These are phyloP conservation scores for Chascanopsetta lugubris DNA, from an alignment of 2,113 vertebrate species.

Conservation along the genomic window DNA sequence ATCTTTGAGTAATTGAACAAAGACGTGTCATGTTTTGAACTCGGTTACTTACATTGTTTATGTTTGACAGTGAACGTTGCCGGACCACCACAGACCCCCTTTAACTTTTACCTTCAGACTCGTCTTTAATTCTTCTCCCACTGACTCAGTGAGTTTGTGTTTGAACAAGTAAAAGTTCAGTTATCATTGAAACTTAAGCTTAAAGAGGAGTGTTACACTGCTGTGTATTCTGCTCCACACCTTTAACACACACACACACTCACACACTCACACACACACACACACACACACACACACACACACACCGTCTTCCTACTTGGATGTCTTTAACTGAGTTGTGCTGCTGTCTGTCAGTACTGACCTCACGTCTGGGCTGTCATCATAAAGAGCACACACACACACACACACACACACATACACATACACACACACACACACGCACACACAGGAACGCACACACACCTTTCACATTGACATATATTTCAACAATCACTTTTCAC, in stretches of 20 bases:
- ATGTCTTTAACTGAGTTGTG: no score
- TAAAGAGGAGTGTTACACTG: background rate
- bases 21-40: no score
- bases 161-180: background rate
- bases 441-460: conserved; percentile 25
- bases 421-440: conserved; percentile 17
- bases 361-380: no score
- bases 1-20: no score
- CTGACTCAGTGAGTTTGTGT: background rate
- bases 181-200: background rate
- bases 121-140: no score
- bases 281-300: conserved; percentile 24
- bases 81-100: no score
- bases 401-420: conserved; percentile 16
- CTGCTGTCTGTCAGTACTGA: no score
- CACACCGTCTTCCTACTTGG: no score
- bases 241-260: conserved; percentile 13
- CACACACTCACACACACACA: conserved; percentile 30
- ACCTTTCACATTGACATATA: conserved; percentile 16
- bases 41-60: no score
- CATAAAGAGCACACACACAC: no score
- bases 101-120: no score
- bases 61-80: no score
- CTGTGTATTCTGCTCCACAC: conserved; percentile 1
- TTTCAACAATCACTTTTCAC: conserved; percentile 16